Evolutionary conservation across 2,888 invertebrate species (phyloP), one percentile per base, ranked within the genome.

Genomic region (Hypercompe scribonia): DNA sequence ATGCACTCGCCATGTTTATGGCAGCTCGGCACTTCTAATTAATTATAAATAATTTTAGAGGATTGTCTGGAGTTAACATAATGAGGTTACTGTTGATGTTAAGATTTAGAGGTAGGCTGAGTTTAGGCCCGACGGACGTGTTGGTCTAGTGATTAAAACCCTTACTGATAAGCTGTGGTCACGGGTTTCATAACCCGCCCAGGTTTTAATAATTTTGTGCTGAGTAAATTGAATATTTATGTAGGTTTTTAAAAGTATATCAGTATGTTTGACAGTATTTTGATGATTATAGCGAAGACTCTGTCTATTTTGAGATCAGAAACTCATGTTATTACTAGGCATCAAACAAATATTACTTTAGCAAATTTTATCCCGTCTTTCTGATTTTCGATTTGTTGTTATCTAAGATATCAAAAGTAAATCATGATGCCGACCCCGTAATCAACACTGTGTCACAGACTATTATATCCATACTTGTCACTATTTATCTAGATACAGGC

Each of bases 1-100:
- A 92, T 94, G 94, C 94, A 94, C 90, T 93, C 88, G 88, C 87
- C 89, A 87, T 91, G 91, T 92, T 93, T 91, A 93, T 89, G 88
- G 89, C 85, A 82, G 80, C 84, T 84, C 83, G 75, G 87, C 69
- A 79, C 81, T 80, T 76, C 78, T 79, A 75, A 84, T 84, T 84
- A 82, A 82, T 84, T 81, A 84, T 84, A 80, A 84, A 87, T 86
- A 79, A 82, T 82, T 76, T 84, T 70, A 70, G 75, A 34, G 75
- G 73, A 70, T 81, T 77, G 82, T 78, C 81, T 74, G 76, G 67
- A 63, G 65, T 68, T 71, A 73, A 77, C 13, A 65, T 73, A 72
- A 63, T 58, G 15, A 50, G 50, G 67, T 31, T 28, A 63, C 18
- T 24, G 36, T 21, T 66, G n/a, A 66, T 34, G 71, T 42, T 24